These are phyloP conservation scores for Globia sparganii DNA, from an alignment of 2,888 invertebrate species.

Conservation along the genomic window DNA sequence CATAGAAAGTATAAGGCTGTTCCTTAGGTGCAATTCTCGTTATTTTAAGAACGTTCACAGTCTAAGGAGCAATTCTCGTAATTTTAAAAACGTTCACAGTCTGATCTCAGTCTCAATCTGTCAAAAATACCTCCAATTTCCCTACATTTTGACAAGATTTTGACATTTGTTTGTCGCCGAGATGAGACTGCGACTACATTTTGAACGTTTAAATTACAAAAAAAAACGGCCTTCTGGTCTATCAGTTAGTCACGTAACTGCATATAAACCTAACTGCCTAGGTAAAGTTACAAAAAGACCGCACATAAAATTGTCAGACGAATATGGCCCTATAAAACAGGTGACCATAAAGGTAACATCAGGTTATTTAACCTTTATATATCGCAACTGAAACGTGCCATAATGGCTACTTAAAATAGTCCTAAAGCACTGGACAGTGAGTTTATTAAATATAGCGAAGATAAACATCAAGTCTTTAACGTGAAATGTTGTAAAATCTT, in stretches of 20 bases:
- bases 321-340: constrained; percentile 50
- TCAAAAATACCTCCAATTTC: too few species aligned
- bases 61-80: too few species aligned
- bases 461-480: constrained; percentile 40
- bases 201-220: too few species aligned
- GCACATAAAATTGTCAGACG: constrained; percentile 46
- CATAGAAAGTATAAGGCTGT: too few species aligned
- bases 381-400: constrained; percentile 56
- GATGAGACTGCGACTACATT: too few species aligned
- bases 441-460: constrained; percentile 50
- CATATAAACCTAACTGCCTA: neutral
- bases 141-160: too few species aligned
- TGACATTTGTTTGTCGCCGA: too few species aligned
- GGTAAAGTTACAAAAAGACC: neutral
- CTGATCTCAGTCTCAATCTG: too few species aligned
- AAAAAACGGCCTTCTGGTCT: neutral
- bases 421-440: constrained; percentile 52
- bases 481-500: constrained; percentile 34
- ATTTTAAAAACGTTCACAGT: too few species aligned
- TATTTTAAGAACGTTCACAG: too few species aligned
- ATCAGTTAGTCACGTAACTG: neutral
- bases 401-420: constrained; percentile 66
- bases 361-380: constrained; percentile 64
- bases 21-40: too few species aligned
- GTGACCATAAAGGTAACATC: neutral